Percentiles rank a stretch among this genome's conserved stretches.
These are phyloP conservation scores for Ellobium chinense DNA, from an alignment of 2,888 invertebrate genomes.

Conservation along the genomic window DNA sequence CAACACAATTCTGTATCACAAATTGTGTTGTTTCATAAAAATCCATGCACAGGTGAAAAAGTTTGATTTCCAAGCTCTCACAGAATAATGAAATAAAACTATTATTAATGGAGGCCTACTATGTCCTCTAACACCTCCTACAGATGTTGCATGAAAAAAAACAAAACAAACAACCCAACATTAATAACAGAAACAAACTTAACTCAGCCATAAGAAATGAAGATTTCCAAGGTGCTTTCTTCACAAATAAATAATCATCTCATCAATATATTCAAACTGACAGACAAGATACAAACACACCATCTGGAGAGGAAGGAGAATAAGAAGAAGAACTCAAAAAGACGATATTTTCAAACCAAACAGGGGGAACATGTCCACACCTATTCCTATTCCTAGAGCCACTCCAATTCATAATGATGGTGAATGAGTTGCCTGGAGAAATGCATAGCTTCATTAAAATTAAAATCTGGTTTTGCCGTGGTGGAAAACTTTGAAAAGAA, in stretches of 20 bases:
- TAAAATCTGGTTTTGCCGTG: not conserved
- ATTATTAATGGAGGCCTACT: too few relatives aligned
- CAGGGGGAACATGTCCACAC: not conserved
- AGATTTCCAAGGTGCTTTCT: not conserved
- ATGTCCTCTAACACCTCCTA: too few relatives aligned
- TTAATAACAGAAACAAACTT: too few relatives aligned
- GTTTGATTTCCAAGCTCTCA: conserved; percentile 12
- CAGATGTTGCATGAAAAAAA: too few relatives aligned
- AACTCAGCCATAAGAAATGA: too few relatives aligned
- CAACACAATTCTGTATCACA: too few relatives aligned
- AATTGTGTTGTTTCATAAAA: too few relatives aligned
- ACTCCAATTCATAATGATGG: not conserved
- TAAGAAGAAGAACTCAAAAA: not conserved
- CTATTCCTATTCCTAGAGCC: not conserved
- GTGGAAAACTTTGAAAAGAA: not conserved
- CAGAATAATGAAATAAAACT: not conserved
- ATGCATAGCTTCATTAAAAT: not conserved
- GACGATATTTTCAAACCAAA: conserved; percentile 1
- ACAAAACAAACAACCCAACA: too few relatives aligned
- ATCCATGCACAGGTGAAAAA: too few relatives aligned
- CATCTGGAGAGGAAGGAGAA: not conserved
- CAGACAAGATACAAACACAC: not conserved
- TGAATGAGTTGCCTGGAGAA: not conserved
- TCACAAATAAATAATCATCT: not conserved
- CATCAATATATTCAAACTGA: conserved; percentile 10